Base-by-base conservation (phyloP, 2,888 invertebrate genomes). In the Lepidocyrtinus sp. region DNA sequence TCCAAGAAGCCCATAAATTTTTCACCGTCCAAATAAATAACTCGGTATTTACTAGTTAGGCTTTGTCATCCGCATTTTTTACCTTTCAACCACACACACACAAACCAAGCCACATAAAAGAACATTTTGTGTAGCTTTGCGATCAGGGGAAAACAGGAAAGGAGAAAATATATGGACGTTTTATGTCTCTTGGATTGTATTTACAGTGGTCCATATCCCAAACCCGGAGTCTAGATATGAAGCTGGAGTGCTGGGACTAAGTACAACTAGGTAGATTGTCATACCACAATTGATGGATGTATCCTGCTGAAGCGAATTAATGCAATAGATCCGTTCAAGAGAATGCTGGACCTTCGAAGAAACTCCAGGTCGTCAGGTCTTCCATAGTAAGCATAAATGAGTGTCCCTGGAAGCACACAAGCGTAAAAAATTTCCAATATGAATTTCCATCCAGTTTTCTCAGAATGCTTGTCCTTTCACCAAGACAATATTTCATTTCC, bases 341-440 rank as follows among this genome's bases (percentile, higher is more conserved):
- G 64, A 36, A 85, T 76, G 76, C 78, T 75, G 46, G 81, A 79
- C 25, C 65, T 83, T 26, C 74, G 81, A 64, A 86, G 82, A 77
- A 84, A 82, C 63, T 85, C 79, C 64, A 83, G 78, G 75, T 86
- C 86, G 73, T 86, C 81, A 59, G 73, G 55, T 45, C 83, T 78
- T 61, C 86, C 86, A 78, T 84, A 86, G 76, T 84, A 83, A 69
- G 83, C 85, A 83, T 86, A 86, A 84, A 86, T 83, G 83, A 86
- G 85, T 62, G 85, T 86, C 83, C 85, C 86, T 86, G 77, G 36
- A 63, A n/a, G n/a, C n/a, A n/a, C n/a, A n/a, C n/a, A n/a, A n/a
- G n/a, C n/a, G n/a, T n/a, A n/a, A n/a, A n/a, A n/a, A n/a, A n/a
- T n/a, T n/a, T n/a, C n/a, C n/a, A n/a, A n/a, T n/a, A n/a, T n/a